These are phyloP conservation scores for Fulmarus glacialis DNA, from an alignment of 2,113 vertebrate genomes.

Conservation along the genomic window DNA sequence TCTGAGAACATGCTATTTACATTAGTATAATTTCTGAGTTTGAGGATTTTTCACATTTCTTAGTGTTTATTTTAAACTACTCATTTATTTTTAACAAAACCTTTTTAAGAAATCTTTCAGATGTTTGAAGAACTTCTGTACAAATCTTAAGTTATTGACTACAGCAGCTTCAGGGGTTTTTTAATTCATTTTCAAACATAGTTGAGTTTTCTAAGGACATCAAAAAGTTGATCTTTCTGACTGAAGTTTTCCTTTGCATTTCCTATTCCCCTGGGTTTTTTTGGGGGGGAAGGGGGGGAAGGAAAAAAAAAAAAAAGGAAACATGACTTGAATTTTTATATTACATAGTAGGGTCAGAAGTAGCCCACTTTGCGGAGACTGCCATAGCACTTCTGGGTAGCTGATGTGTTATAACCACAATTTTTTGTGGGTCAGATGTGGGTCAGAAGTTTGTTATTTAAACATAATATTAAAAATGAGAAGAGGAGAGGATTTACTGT, in stretches of 20 bases:
- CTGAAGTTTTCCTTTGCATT: constrained; percentile 17
- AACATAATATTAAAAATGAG: not conserved
- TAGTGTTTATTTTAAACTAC: not conserved
- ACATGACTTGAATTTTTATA: not conserved
- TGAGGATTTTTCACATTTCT: not conserved
- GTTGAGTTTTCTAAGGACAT: constrained; percentile 10
- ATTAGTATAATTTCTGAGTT: not conserved
- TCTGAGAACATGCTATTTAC: not conserved
- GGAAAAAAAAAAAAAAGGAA: not conserved
- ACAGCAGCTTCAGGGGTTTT: not conserved
- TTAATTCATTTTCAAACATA: not conserved
- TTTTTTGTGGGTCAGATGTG: not conserved
- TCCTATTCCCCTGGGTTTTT: not conserved
- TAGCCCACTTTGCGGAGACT: not conserved
- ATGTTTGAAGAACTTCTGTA: constrained; percentile 9
- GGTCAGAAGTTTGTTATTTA: not conserved
- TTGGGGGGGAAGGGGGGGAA: rapidly evolving
- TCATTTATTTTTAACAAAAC: constrained; percentile 51
- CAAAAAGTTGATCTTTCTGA: constrained; percentile 39
- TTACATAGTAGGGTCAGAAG: not conserved
- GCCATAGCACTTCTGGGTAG: not conserved
- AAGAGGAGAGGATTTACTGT: not conserved
- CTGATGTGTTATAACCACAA: not conserved
- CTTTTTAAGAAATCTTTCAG: constrained; percentile 35
- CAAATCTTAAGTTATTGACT: constrained; percentile 23